Evolutionary conservation across 1,140 invertebrate genomes (phyloP).

Genomic region (Lethrus apterus): DNA sequence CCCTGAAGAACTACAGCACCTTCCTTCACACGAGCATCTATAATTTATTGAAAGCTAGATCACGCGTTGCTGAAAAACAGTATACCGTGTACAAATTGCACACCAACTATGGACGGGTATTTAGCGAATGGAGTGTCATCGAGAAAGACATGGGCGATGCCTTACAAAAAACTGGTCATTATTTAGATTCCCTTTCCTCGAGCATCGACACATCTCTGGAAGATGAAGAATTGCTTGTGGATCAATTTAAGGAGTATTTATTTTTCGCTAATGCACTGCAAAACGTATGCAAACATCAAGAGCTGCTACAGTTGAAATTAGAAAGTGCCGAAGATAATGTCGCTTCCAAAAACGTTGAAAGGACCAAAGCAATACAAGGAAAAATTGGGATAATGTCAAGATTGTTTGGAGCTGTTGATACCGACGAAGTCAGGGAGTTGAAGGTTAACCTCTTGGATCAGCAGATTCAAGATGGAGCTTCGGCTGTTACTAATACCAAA

Average conservation of each 20-base stretch:
- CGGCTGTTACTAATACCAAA: constrained; percentile 51
- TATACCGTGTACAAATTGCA: constrained; percentile 77
- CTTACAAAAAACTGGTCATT: constrained; percentile 59
- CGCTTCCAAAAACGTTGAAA: constrained; percentile 45
- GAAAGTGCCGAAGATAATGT: constrained; percentile 63
- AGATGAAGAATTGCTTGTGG: constrained; percentile 74
- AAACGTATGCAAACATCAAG: constrained; percentile 65
- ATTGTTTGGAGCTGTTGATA: constrained; percentile 70
- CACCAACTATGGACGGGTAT: constrained; percentile 72
- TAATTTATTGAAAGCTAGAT: constrained; percentile 52
- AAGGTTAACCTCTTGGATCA: constrained; percentile 64
- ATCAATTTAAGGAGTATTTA: constrained; percentile 79
- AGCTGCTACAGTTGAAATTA: constrained; percentile 62
- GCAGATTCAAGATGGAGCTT: constrained; percentile 59
- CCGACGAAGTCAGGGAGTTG: constrained; percentile 69
- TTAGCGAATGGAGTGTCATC: constrained; percentile 79
- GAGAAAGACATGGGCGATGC: constrained; percentile 79
- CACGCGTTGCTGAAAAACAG: constrained; percentile 65
- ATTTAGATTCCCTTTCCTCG: constrained; percentile 69
- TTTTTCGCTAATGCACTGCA: constrained; percentile 69
- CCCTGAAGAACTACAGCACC: constrained; percentile 66
- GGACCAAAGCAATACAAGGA: constrained; percentile 50
- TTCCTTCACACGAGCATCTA: constrained; percentile 60
- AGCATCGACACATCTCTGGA: constrained; percentile 69
- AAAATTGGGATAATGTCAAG: constrained; percentile 64